Conservation (phyloP, 2,797 vertebrate genomes). For the Crocidura indochinensis region DNA sequence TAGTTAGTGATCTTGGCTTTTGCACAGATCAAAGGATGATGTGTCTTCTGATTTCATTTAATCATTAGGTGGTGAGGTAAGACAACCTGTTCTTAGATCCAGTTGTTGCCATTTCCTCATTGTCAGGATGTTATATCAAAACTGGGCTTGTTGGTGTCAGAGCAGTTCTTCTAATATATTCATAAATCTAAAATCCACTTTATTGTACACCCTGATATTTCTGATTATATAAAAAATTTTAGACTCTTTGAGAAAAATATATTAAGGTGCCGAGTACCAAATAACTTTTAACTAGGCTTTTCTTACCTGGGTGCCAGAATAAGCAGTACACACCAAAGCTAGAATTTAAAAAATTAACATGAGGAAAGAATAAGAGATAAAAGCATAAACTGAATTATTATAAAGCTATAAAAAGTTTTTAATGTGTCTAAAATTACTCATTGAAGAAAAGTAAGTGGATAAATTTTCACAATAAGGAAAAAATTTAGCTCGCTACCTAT, state of each 20-base stretch:
- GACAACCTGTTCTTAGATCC: no score
- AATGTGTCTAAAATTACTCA: neutral
- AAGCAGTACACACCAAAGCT: constrained; percentile 8
- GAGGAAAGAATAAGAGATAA: neutral
- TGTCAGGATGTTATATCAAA: no score
- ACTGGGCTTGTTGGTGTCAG: no score
- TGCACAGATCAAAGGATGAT: no score
- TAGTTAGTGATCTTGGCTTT: no score
- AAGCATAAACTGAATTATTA: constrained; percentile 26
- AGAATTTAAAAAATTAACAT: constrained; percentile 6
- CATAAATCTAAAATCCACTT: neutral
- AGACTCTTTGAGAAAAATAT: neutral
- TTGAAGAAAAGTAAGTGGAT: constrained; percentile 26
- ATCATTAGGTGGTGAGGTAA: no score
- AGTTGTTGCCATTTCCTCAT: no score
- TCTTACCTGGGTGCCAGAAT: neutral
- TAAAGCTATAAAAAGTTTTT: constrained; percentile 28
- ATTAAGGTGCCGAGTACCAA: neutral
- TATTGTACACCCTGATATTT: neutral
- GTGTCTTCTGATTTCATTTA: no score
- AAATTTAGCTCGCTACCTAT: neutral
- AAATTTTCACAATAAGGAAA: neutral
- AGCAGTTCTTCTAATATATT: neutral
- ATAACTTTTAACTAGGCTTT: neutral
- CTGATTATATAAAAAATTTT: constrained; percentile 33